Percentiles rank a stretch among this genome's conserved stretches.
Evolutionary conservation across 1,140 invertebrate genomes (phyloP).

Genomic region (Chironomus tepperi): DNA sequence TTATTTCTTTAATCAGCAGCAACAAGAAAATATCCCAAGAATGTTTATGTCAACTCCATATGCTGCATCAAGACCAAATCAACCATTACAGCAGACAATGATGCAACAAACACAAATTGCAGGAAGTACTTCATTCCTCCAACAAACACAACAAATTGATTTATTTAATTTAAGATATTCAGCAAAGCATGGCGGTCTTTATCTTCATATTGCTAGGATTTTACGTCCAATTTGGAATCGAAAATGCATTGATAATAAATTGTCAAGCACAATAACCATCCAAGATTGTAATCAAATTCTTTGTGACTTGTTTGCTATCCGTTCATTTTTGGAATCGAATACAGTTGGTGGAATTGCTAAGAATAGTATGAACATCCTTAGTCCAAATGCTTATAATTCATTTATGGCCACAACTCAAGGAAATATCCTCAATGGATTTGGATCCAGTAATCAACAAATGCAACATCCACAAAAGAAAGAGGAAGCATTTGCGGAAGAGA

Average conservation of each 20-base stretch:
- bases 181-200: slow-evolving; percentile 87
- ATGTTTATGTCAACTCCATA: slow-evolving; percentile 39
- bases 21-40: slow-evolving; percentile 25
- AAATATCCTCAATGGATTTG: background rate
- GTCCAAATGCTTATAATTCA: slow-evolving; percentile 27
- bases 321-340: slow-evolving; percentile 41
- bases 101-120: slow-evolving; percentile 25
- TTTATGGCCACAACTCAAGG: background rate
- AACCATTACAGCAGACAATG: slow-evolving; percentile 15
- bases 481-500: slow-evolving; percentile 47
- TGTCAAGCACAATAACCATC: slow-evolving; percentile 42
- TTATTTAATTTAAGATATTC: slow-evolving; percentile 34
- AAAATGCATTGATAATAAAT: slow-evolving; percentile 48
- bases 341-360: slow-evolving; percentile 31
- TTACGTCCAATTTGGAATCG: slow-evolving; percentile 72
- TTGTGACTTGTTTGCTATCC: slow-evolving; percentile 42
- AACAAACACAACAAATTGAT: slow-evolving; percentile 33
- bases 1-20: slow-evolving; percentile 27
- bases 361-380: slow-evolving; percentile 30
- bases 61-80: slow-evolving; percentile 26
- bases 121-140: slow-evolving; percentile 27
- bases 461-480: slow-evolving; percentile 38
- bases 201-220: slow-evolving; percentile 80
- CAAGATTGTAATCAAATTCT: slow-evolving; percentile 43
- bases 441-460: background rate